Base-by-base conservation (phyloP, 2,888 invertebrate genomes). In the Conistra vaccinii region DNA sequence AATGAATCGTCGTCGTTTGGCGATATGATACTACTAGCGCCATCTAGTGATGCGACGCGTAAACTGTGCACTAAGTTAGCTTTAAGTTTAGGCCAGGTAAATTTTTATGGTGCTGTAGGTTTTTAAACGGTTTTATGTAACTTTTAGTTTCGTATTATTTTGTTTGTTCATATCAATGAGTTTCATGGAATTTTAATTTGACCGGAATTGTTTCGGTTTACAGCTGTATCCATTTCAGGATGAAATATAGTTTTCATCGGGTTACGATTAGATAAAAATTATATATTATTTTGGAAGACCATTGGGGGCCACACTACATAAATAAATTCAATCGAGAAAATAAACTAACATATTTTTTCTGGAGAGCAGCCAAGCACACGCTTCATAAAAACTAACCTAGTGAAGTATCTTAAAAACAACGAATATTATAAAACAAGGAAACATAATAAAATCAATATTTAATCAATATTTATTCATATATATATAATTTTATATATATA, bases 1-100 rank as follows among this genome's bases (percentile, higher is more conserved):
- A 55, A 53, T 20, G 3, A n/a, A 9, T 45, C 26, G 53, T 69
- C n/a, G 53, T 65, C 23, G 1, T 14, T 53, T n/a, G 29, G 3
- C 29, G 14, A 61, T 58, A 57, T 23, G 51, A 55, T 72, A 88
- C 89, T 69, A 42, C 71, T 83, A 85, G n/a, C 88, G 87, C 83
- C 87, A 88, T 88, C 87, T 87, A 77, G 81, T 63, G 48, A n/a
- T 6, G 6, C 10, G 5, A 23, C 6, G 32, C 57, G 81, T 71
- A 74, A 85, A 75, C 20, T 45, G 1, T 4, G 32, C 35, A 57
- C 32, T 45, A 58, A 57, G 45, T 32, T n/a, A 62, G 26, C 55
- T 75, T 29, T 39, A 17, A 14, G 39, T 58, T 80, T 45, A 5
- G 29, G 39, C 17, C 0, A 14, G 12, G 3, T 17, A 35, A 2